These are phyloP conservation scores for Helicoverpa armigera DNA, from an alignment of 1,140 invertebrate species.

Conservation along the genomic window DNA sequence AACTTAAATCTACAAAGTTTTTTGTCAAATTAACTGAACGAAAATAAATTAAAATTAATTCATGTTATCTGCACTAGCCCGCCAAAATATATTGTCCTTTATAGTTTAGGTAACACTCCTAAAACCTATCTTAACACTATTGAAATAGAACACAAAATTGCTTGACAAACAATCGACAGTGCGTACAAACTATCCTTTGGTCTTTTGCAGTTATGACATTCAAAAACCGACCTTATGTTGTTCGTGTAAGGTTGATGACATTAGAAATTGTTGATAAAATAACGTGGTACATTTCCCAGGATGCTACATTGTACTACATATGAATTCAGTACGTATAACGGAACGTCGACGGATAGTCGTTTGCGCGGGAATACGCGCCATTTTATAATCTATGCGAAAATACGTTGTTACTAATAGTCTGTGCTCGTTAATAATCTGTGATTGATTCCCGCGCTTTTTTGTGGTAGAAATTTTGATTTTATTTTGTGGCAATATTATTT, in stretches of 20 bases:
- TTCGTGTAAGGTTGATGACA: not conserved
- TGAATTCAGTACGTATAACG: constrained; percentile 35
- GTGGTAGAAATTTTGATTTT: constrained; percentile 8
- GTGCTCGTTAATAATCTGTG: constrained; percentile 7
- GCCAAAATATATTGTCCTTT: constrained; percentile 35
- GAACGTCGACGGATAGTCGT: constrained; percentile 4
- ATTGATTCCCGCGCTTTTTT: constrained; percentile 10
- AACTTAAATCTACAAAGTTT: not conserved
- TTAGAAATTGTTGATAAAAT: not conserved
- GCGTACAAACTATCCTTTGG: constrained; percentile 13
- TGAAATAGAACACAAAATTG: not conserved
- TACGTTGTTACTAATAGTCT: not conserved
- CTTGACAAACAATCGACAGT: not conserved
- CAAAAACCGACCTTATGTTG: not conserved
- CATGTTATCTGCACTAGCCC: constrained; percentile 22
- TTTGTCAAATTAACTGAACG: constrained; percentile 4
- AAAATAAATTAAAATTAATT: constrained; percentile 23
- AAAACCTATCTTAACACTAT: not conserved
- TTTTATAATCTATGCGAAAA: constrained; percentile 1
- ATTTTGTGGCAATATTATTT: not conserved
- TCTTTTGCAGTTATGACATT: not conserved
- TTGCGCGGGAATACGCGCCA: not conserved
- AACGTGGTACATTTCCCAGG: constrained; percentile 7
- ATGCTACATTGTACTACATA: constrained; percentile 37
- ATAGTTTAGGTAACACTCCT: not conserved